Evolutionary conservation across 92 coral and sea anemone genomes (phyloP), one percentile per base, ranked within the genome.

Genomic region (Phenganax subtilis): DNA sequence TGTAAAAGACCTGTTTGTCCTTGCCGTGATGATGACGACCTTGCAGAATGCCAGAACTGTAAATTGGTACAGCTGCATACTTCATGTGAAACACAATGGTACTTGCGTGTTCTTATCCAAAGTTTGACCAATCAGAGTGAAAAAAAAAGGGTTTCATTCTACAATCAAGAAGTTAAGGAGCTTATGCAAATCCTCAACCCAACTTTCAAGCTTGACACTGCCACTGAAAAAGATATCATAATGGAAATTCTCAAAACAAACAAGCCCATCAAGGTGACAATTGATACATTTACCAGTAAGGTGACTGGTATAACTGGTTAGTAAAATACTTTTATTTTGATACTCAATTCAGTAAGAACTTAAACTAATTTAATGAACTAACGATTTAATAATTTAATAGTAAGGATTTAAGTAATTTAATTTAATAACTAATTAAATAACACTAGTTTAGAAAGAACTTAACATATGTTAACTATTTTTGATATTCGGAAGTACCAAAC

Each of bases 151-250:
- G 72, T 85, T 62, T 71, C 57, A 25, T 83, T 88, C 74, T 88
- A 74, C 62, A 81, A 88, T 81, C 83, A 85, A 79, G 87, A 87
- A 71, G 87, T 80, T 47, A 65, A 87, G 61, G 85, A 84, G 64
- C 86, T 87, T 30, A 51, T 30, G 68, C 70, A 61, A 44, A 71
- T n/a, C 76, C 54, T 84, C 69, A 47, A 78, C 65, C 63, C 75
- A 59, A 37, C 78, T 31, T 62, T 59, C 31, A 76, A 72, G 76
- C 53, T 75, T 9, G 31, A 27, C 67, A 8, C 77, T 1, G 51
- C 44, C 14, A 58, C 85, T 70, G 86, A 83, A 75, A 83, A 74
- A 57, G 30, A 27, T 73, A 77, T 83, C 30, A 83, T 72, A 69
- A 72, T 73, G 28, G 72, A 73, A 56, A 83, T 83, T 75, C 74